Evolutionary conservation across 2,888 invertebrate species (phyloP).

Genomic region (Rhagonycha lutea): DNA sequence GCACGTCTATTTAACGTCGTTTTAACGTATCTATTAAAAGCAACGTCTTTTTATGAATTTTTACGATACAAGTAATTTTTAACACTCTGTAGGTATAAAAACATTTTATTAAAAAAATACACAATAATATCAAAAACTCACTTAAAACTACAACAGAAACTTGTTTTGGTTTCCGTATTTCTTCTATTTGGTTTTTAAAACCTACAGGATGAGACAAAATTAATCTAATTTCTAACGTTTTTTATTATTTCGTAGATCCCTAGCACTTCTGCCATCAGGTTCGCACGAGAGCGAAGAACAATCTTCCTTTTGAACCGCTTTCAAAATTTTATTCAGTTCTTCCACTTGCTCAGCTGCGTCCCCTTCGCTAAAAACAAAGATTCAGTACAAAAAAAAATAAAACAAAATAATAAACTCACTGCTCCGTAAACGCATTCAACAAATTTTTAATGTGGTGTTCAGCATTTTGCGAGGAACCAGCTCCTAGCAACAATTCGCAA

Average conservation of each 20-base stretch:
- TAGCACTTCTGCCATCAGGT: constrained; percentile 2
- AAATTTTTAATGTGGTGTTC: constrained; percentile 47
- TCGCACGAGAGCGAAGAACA: constrained; percentile 48
- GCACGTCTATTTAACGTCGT: no score
- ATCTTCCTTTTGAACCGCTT: constrained; percentile 48
- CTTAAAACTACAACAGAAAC: background rate
- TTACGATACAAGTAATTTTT: background rate
- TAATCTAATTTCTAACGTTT: background rate
- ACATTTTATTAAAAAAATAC: background rate
- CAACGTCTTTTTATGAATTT: no score
- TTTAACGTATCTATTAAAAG: no score
- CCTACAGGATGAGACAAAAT: background rate
- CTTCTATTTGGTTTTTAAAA: background rate
- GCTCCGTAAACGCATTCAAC: constrained; percentile 45
- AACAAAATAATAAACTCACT: constrained; percentile 37
- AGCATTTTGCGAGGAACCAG: constrained; percentile 44
- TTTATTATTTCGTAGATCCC: background rate
- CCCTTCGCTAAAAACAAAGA: constrained; percentile 42
- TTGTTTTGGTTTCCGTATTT: no score
- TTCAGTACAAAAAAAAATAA: background rate
- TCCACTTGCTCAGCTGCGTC: constrained; percentile 44
- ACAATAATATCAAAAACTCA: background rate
- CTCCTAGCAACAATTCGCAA: constrained; percentile 47
- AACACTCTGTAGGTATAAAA: background rate
- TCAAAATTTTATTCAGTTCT: constrained; percentile 49